Percentiles rank a stretch among this genome's conserved stretches.
phyloP scores from a whole-genome alignment of 2,113 vertebrate species.

The Ptilorrhoa leucosticta region DNA sequence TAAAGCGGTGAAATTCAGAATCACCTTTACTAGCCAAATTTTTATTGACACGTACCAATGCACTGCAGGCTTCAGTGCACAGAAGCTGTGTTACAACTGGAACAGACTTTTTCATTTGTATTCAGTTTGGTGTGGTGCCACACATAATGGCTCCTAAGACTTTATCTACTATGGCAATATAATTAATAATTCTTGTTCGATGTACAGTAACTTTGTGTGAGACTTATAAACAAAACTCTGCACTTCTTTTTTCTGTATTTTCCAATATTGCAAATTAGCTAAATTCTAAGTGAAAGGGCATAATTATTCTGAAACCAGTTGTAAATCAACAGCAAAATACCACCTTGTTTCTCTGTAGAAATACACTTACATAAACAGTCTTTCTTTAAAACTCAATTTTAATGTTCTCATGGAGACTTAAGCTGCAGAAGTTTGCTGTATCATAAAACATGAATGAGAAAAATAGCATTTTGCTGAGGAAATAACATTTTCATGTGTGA shows the following conservation, averaged over 20 bases:
- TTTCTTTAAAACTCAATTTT: background rate
- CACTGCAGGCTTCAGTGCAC: background rate
- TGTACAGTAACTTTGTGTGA: background rate
- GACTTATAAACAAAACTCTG: background rate
- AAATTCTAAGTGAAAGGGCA: background rate
- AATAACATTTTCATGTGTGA: background rate
- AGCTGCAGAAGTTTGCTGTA: background rate
- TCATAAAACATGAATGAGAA: background rate
- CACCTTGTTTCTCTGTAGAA: background rate
- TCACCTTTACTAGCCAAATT: background rate
- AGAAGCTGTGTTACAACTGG: background rate
- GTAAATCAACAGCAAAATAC: background rate
- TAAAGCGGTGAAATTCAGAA: background rate
- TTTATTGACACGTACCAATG: accelerated
- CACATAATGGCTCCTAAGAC: background rate
- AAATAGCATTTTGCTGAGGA: background rate
- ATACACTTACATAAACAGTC: background rate
- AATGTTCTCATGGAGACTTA: slow-evolving; percentile 10
- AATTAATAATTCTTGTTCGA: background rate
- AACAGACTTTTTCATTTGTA: background rate
- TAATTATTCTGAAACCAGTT: background rate
- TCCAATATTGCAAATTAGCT: background rate
- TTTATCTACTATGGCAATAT: background rate
- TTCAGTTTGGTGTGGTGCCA: background rate
- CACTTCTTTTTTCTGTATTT: background rate